A percentile compares a stretch with the other conserved stretches of the same genome.
Evolutionary conservation across 2,888 invertebrate species (phyloP).

Genomic region (Nebria salina): DNA sequence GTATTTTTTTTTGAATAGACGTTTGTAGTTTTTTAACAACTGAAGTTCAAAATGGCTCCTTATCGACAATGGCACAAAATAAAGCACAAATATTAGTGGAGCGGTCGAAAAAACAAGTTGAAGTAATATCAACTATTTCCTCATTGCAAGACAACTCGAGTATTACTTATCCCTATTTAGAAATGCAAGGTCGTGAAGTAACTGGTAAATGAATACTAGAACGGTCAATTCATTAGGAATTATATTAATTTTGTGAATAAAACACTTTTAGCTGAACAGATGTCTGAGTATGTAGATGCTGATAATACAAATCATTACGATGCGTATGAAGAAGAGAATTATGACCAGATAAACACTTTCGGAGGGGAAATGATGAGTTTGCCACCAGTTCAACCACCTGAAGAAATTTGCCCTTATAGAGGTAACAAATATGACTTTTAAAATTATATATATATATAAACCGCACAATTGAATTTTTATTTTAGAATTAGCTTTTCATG

Average conservation of each 20-base stretch:
- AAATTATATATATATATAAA: neutral
- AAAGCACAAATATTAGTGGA: constrained; percentile 46
- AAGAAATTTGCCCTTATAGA: constrained; percentile 30
- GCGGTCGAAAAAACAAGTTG: constrained; percentile 47
- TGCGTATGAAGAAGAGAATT: constrained; percentile 25
- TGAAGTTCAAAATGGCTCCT: constrained; percentile 46
- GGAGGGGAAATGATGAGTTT: constrained; percentile 3
- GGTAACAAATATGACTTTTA: constrained; percentile 9
- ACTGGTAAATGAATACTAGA: neutral
- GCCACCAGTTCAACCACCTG: constrained; percentile 13
- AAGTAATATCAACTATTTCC: constrained; percentile 29
- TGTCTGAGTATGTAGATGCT: constrained; percentile 35
- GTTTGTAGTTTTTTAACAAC: constrained; percentile 49
- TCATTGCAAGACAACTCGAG: constrained; percentile 27
- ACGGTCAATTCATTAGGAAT: neutral
- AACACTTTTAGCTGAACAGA: constrained; percentile 8
- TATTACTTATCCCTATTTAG: constrained; percentile 30
- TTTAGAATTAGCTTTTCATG: constrained; percentile 19
- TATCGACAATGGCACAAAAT: constrained; percentile 44
- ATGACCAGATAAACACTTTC: neutral
- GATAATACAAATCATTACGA: constrained; percentile 20
- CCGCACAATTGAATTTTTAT: constrained; percentile 5
- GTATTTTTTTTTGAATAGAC: constrained; percentile 40
- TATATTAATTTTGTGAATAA: neutral
- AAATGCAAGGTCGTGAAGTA: constrained; percentile 25